phyloP scores from a whole-genome alignment of 2,888 invertebrate genomes.

The Saturnia pavonia region DNA sequence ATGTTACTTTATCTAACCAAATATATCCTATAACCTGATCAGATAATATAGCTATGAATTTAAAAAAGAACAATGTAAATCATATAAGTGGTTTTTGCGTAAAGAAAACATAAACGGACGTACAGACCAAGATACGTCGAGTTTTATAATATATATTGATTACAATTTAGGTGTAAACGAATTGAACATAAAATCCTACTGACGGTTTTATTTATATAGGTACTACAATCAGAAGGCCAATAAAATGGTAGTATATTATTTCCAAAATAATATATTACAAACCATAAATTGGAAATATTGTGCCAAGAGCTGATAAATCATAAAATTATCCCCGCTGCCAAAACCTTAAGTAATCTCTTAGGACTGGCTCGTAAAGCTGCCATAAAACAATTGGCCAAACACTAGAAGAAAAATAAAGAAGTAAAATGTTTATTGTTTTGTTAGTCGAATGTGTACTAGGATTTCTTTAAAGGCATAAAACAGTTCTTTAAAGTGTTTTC shows the following conservation, averaged over 20 bases:
- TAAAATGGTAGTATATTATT: not conserved
- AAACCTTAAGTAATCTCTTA: slow-evolving; percentile 48
- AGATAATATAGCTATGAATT: too few relatives aligned
- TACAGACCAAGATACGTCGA: too few relatives aligned
- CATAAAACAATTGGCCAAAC: slow-evolving; percentile 39
- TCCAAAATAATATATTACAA: not conserved
- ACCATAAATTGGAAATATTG: not conserved
- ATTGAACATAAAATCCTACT: not conserved
- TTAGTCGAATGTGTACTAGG: slow-evolving; percentile 14
- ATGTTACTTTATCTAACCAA: too few relatives aligned
- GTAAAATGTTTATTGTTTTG: slow-evolving; percentile 34
- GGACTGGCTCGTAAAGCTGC: slow-evolving; percentile 40
- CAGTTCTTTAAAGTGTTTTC: not conserved
- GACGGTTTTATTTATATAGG: not conserved
- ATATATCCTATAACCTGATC: too few relatives aligned
- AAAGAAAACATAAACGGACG: too few relatives aligned
- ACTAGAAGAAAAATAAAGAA: slow-evolving; percentile 36
- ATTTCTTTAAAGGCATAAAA: not conserved
- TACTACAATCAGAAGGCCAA: not conserved
- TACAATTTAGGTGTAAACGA: not conserved
- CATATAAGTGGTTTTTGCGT: too few relatives aligned
- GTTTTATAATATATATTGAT: too few relatives aligned
- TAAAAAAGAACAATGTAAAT: too few relatives aligned
- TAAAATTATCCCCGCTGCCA: slow-evolving; percentile 39
- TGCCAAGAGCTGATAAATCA: slow-evolving; percentile 21